phyloP scores from a whole-genome alignment of 2,113 vertebrate species.

The Coracopsis vasa region DNA sequence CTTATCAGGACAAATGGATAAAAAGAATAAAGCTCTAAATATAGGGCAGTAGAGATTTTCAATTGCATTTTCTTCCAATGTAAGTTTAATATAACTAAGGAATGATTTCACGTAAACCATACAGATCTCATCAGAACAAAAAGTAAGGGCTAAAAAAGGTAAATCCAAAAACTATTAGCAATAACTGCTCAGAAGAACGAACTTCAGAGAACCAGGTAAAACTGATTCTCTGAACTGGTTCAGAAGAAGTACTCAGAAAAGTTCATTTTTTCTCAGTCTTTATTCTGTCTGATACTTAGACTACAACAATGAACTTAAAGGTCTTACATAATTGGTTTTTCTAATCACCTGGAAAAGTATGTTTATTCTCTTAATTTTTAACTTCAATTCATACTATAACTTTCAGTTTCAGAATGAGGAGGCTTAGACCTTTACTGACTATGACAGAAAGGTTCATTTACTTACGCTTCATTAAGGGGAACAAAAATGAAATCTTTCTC shows the following conservation, averaged over 20 bases:
- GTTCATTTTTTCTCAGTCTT: background rate
- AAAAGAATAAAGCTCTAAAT: background rate
- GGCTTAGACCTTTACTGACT: background rate
- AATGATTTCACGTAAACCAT: background rate
- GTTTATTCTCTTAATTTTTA: background rate
- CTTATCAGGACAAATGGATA: background rate
- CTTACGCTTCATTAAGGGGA: constrained; percentile 99
- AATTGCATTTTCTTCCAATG: background rate
- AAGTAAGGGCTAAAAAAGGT: background rate
- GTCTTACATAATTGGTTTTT: background rate
- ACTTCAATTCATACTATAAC: background rate
- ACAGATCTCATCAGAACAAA: background rate
- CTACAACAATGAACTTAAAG: background rate
- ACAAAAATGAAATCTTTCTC: constrained; percentile 99
- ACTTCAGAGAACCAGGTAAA: background rate
- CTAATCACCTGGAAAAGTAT: background rate
- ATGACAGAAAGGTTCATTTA: background rate
- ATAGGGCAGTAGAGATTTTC: background rate
- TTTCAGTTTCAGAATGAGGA: background rate
- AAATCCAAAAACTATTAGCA: background rate
- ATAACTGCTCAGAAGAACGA: background rate
- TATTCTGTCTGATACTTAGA: background rate
- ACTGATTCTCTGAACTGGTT: background rate
- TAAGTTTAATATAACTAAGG: background rate
- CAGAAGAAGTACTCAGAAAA: background rate